phyloP scores from a whole-genome alignment of 2,797 vertebrate genomes.

The Amazona ochrocephala region DNA sequence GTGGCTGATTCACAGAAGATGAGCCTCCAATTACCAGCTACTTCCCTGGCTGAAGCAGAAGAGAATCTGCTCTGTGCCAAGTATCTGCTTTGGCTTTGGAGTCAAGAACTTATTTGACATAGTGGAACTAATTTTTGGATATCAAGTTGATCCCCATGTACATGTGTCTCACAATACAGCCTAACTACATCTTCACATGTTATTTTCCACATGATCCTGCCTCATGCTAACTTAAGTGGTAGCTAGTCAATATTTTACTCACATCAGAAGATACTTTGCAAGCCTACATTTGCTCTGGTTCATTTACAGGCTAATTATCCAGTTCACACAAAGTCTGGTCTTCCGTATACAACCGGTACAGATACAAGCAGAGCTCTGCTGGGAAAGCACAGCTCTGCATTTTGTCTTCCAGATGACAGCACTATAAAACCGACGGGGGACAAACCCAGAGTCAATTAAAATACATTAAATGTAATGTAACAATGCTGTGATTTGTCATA shows the following conservation, averaged over 20 bases:
- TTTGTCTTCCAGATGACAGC: constrained; percentile 43
- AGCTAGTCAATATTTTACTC: background rate
- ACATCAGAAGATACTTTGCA: background rate
- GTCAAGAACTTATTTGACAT: background rate
- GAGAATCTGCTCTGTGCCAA: constrained; percentile 5
- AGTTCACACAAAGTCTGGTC: background rate
- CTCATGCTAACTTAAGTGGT: background rate
- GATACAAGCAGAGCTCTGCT: background rate
- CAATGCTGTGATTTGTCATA: constrained; percentile 25
- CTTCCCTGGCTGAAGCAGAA: background rate
- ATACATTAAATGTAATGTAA: constrained; percentile 4
- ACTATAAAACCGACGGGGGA: background rate
- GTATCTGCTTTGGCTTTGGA: background rate
- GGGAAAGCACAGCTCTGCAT: background rate
- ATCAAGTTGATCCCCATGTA: background rate
- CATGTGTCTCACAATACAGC: background rate
- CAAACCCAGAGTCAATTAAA: constrained; percentile 54
- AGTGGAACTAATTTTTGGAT: background rate
- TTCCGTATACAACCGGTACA: background rate
- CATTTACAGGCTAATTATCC: constrained; percentile 23
- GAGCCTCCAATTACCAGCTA: constrained; percentile 23
- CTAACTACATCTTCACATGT: background rate
- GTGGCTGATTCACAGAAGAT: background rate
- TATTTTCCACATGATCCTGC: background rate
- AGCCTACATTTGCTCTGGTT: constrained; percentile 6